These are phyloP conservation scores for Epinephelus fuscoguttatus DNA, from an alignment of 2,113 vertebrate species.

Conservation along the genomic window DNA sequence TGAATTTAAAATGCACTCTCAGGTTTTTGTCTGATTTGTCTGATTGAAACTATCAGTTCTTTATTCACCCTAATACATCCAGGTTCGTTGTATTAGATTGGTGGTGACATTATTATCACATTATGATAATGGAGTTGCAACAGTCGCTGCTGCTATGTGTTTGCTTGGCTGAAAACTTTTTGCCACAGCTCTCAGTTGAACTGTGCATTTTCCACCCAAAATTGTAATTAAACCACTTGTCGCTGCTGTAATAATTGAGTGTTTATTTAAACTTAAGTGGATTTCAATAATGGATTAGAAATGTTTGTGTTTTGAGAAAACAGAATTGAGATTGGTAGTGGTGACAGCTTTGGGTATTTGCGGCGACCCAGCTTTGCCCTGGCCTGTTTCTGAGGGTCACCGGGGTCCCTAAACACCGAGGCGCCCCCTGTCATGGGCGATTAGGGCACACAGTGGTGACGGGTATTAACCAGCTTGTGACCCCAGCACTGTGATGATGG, in stretches of 20 bases:
- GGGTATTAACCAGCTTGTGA: conserved; percentile 83
- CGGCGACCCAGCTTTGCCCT: conserved; percentile 45
- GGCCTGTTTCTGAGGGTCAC: conserved; percentile 54
- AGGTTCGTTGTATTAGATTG: background rate
- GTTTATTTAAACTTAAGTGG: background rate
- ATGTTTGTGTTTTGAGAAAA: conserved; percentile 4
- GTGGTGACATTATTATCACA: background rate
- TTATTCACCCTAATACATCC: background rate
- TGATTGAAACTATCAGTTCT: conserved; percentile 10
- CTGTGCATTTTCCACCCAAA: background rate
- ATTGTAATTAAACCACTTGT: conserved; percentile 8
- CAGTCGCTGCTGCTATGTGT: background rate
- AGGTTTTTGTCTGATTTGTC: background rate
- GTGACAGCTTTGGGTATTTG: conserved; percentile 30
- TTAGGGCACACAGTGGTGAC: conserved; percentile 61
- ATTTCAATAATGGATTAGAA: background rate
- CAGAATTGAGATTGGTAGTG: background rate
- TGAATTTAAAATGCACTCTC: conserved; percentile 7
- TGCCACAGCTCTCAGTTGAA: background rate
- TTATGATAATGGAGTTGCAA: background rate
- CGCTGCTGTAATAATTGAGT: background rate
- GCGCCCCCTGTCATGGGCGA: conserved; percentile 80
- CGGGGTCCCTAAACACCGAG: conserved; percentile 30
- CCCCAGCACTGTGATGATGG: conserved; percentile 53
- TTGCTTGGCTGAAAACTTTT: background rate